Percentiles rank a stretch among this genome's conserved stretches.
phyloP scores from a whole-genome alignment of 2,797 vertebrate genomes.

The Heteromormyrus szaboi region DNA sequence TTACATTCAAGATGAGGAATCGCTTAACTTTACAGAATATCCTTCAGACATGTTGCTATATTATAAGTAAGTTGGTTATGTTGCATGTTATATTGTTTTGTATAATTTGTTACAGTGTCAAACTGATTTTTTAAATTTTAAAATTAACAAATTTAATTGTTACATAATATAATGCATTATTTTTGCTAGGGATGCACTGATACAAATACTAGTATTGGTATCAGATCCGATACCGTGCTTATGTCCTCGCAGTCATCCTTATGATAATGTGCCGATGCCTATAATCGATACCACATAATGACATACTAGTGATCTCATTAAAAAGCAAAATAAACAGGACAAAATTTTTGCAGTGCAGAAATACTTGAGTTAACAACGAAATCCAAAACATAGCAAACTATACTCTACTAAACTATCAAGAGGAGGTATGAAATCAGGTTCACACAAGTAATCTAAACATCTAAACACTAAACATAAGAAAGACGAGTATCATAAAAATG shows the following conservation, averaged over 20 bases:
- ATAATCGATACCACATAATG: background rate
- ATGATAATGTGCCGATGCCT: background rate
- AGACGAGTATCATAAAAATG: background rate
- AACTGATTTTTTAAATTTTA: background rate
- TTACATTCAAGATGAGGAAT: slow-evolving; percentile 31
- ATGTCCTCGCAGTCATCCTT: background rate
- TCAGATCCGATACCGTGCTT: background rate
- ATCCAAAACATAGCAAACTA: background rate
- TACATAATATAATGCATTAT: background rate
- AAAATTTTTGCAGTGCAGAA: background rate
- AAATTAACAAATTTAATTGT: background rate
- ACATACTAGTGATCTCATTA: background rate
- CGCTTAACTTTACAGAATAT: slow-evolving; percentile 44
- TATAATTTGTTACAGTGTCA: background rate
- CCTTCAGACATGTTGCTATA: slow-evolving; percentile 57
- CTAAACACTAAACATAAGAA: background rate
- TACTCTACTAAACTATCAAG: background rate
- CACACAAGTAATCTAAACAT: background rate
- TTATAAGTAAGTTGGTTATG: slow-evolving; percentile 41
- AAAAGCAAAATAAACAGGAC: background rate
- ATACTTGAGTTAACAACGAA: background rate
- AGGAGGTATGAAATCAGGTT: background rate
- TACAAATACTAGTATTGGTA: background rate
- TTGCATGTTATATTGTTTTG: background rate
- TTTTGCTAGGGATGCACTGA: background rate